Base-by-base conservation (phyloP, 1,140 invertebrate species). In the Vollenhovia emeryi region DNA sequence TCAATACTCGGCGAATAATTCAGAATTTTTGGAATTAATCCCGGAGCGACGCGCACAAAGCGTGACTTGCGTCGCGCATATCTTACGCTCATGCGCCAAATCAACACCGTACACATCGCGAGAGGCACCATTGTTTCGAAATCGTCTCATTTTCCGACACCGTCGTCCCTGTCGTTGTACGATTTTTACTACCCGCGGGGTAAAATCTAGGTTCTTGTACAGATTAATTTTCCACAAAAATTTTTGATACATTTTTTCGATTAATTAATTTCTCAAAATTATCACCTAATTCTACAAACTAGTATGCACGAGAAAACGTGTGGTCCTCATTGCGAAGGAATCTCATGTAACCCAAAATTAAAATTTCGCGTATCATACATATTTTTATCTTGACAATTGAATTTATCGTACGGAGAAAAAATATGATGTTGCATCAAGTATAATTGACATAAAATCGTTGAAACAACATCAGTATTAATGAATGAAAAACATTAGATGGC, bases 11-110 rank as follows among this genome's bases (percentile, higher is more conserved):
- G 8, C 45, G 50, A 57, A 82, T 73, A 73, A 82, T 71, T 68
- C 66, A 57, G 78, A 82, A 57, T 82, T 82, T 82, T 82, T 52
- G 2, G 36, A 82, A 71, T 82, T 50, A 73, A 57, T 80, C 21
- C 33, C n/a, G 5, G 27, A 50, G 52, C 36, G 21, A 4, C 3
- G 33, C 24, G 78, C 48, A n/a, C 3, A 55, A 18, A 69, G 64
- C 50, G 66, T 30, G 36, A 57, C 48, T 57, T 40, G 36, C 36
- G 50, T 55, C 50, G 66, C 33, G 52, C 64, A 71, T 18, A 71
- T 43, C 50, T 73, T 15, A 52, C 24, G 78, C 78, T 73, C 66
- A 73, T 82, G 66, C 66, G 66, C 66, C 27, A 55, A 71, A 57
- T 43, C 50, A 73, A 69, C 21, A 52, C 7, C 50, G 64, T 27